Evolutionary conservation across 1,140 invertebrate genomes (phyloP), one percentile per base, ranked within the genome.

Genomic region (Heterodera schachtii): DNA sequence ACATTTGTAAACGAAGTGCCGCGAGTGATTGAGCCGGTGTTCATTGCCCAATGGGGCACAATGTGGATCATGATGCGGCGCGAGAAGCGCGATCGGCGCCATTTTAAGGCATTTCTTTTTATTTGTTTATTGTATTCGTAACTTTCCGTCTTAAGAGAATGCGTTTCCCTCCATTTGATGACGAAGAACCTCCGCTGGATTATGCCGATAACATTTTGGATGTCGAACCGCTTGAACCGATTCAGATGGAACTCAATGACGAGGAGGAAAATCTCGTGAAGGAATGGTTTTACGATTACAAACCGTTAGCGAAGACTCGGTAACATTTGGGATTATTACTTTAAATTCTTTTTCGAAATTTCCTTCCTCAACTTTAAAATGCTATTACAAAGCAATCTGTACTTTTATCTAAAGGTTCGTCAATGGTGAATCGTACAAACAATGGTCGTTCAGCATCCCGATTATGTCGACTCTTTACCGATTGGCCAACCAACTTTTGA

Each of bases 1-100:
- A 98, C 98, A 46, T 99, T 99, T 92, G 96, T 99, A 9, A 99
- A 99, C 92, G 97, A 99, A 93, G 98, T 99, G 88, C 98, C 98
- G 44, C 98, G 96, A 96, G 96, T 99, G 44, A 95, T 99, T 89
- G 98, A 99, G 90, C 98, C 98, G 4, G 94, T 98, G 2, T 99
- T 98, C 90, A 97, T 99, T 86, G 97, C 97, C 16, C 98, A 99
- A 91, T 99, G 98, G 98, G 97, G 95, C 73, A 97, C 97, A 6
- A 99, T 99, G 97, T 99, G 98, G 98, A 98, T 99, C 84, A 99
- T 99, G 84, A 99, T 99, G 97, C 92, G 98, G 86, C 93, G 98
- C 84, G 98, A 99, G 90, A 99, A 99, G 91, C 92, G 98, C 83
- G 98, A 99, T 93, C 93, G 98, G 90, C 93, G 97, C 60, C 98